Evolutionary conservation across 2,888 invertebrate genomes (phyloP).

Genomic region (Scaptomyza reducta): DNA sequence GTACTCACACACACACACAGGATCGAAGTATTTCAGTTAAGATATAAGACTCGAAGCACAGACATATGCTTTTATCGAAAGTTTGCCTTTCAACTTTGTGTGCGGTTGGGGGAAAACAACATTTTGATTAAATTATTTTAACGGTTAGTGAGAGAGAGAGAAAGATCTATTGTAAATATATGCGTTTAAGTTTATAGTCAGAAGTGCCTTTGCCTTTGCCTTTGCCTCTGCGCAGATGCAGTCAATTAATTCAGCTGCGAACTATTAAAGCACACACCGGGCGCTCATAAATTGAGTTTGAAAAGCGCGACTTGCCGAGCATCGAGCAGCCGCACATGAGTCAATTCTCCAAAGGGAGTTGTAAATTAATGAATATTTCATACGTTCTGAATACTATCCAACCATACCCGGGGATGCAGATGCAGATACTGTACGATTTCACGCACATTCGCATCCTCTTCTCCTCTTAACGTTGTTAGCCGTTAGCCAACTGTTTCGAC

Average conservation of each 20-base stretch:
- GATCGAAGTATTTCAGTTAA: slow-evolving; percentile 45
- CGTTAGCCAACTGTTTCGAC: slow-evolving; percentile 15
- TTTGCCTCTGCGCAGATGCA: slow-evolving; percentile 48
- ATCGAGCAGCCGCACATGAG: slow-evolving; percentile 57
- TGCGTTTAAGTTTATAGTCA: slow-evolving; percentile 46
- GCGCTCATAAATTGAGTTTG: slow-evolving; percentile 77
- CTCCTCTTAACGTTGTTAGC: slow-evolving; percentile 19
- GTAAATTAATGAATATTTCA: slow-evolving; percentile 80
- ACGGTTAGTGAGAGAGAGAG: slow-evolving; percentile 64
- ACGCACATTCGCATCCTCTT: not conserved
- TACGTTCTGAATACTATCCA: slow-evolving; percentile 55
- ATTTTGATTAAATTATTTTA: slow-evolving; percentile 78
- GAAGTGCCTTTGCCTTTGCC: not conserved
- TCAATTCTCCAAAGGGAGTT: slow-evolving; percentile 73
- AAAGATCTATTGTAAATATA: slow-evolving; percentile 71
- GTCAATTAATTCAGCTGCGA: slow-evolving; percentile 78
- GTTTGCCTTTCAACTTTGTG: slow-evolving; percentile 50
- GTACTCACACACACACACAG: slow-evolving; percentile 24
- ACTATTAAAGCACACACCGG: slow-evolving; percentile 80
- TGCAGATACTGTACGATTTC: slow-evolving; percentile 2
- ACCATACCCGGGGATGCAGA: slow-evolving; percentile 15
- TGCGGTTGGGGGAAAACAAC: slow-evolving; percentile 56
- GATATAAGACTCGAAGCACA: slow-evolving; percentile 42
- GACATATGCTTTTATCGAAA: slow-evolving; percentile 56
- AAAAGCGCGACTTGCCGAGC: slow-evolving; percentile 59